phyloP scores from a whole-genome alignment of 1,140 invertebrate species.

The Drosophila lacteicornis region DNA sequence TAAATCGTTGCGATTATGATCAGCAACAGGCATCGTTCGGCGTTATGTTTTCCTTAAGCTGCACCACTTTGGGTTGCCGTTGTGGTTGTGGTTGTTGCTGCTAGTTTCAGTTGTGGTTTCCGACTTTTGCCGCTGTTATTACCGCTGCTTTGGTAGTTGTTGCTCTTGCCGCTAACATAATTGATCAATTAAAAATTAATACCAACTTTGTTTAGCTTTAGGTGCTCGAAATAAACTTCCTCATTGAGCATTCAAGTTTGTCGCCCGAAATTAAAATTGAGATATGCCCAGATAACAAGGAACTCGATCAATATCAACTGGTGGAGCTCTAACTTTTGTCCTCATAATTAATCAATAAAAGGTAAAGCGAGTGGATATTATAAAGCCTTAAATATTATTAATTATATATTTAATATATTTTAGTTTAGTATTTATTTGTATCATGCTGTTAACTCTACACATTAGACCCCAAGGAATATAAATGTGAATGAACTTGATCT shows the following conservation, averaged over 20 bases:
- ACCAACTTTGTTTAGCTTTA: constrained; percentile 72
- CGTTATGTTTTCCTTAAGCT: constrained; percentile 73
- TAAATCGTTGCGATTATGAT: constrained; percentile 81
- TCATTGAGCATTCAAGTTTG: constrained; percentile 36
- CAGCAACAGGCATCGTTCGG: constrained; percentile 57
- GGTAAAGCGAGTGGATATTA: neutral
- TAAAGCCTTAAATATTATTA: neutral
- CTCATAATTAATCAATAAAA: constrained; percentile 1
- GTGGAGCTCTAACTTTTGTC: neutral
- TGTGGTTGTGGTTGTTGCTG: constrained; percentile 1
- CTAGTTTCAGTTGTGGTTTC: constrained; percentile 35
- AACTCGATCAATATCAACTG: constrained; percentile 11
- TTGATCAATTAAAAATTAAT: constrained; percentile 83
- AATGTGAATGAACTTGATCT: neutral
- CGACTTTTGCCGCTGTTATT: constrained; percentile 29
- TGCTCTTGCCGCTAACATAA: constrained; percentile 51
- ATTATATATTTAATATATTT: neutral
- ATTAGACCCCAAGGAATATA: neutral
- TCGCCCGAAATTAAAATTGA: constrained; percentile 16
- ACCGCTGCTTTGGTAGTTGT: constrained; percentile 19
- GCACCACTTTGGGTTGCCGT: constrained; percentile 35
- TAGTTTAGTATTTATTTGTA: neutral
- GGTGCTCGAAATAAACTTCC: constrained; percentile 62
- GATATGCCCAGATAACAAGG: constrained; percentile 30
- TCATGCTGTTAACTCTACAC: no score